These are phyloP conservation scores for Lasius fuliginosus DNA, from an alignment of 2,888 invertebrate genomes.

Conservation along the genomic window DNA sequence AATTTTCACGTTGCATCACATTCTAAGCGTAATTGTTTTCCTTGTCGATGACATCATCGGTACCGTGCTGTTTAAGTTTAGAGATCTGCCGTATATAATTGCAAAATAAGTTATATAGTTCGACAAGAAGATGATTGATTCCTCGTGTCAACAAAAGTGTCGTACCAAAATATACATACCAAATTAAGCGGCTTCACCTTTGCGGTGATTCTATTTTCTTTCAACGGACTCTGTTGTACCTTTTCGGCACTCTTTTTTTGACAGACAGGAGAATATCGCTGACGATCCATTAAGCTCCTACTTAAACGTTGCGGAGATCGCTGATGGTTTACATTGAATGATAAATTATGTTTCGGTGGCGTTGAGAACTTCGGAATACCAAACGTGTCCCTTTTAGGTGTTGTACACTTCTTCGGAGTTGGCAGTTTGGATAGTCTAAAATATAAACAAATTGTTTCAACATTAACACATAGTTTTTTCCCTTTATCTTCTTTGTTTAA, in stretches of 20 bases:
- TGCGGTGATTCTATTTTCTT: conserved; percentile 73
- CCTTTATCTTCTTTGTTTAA: background rate
- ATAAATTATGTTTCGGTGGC: conserved; percentile 63
- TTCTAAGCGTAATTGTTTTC: conserved; percentile 78
- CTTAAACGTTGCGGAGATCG: conserved; percentile 52
- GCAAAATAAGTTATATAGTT: conserved; percentile 30
- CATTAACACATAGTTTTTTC: background rate
- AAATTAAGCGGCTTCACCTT: conserved; percentile 78
- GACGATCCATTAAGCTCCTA: conserved; percentile 38
- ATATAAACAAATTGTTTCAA: conserved; percentile 20
- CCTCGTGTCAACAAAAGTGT: background rate
- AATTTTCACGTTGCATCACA: background rate
- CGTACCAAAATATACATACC: conserved; percentile 68
- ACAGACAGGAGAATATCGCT: conserved; percentile 59
- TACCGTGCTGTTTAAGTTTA: conserved; percentile 75
- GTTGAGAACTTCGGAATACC: conserved; percentile 71
- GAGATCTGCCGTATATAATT: conserved; percentile 71
- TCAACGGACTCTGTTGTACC: conserved; percentile 77
- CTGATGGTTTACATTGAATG: conserved; percentile 32
- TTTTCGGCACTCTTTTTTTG: conserved; percentile 44
- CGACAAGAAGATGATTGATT: background rate
- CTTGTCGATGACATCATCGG: conserved; percentile 76
- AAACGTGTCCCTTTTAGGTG: conserved; percentile 60
- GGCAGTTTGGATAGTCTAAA: conserved; percentile 63
- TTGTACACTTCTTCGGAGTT: conserved; percentile 66